Conservation (phyloP, 2,797 vertebrate species). For the Allobates femoralis region DNA sequence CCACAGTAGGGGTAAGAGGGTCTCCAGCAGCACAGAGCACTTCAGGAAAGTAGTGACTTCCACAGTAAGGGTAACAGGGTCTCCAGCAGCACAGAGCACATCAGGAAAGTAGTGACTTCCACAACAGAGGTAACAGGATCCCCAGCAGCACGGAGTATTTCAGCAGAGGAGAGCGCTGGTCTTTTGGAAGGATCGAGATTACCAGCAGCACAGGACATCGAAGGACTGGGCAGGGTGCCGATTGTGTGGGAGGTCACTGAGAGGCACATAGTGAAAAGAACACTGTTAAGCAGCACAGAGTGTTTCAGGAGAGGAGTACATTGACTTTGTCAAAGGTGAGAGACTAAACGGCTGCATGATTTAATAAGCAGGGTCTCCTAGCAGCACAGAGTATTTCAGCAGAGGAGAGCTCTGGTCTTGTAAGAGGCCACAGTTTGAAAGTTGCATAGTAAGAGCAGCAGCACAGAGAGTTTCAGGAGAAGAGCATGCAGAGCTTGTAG, state of each 20-base stretch:
- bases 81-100: too few species aligned
- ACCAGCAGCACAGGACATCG: too few species aligned
- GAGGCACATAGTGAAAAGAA: too few species aligned
- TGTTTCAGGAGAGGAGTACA: not conserved
- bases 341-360: not conserved
- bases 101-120: not conserved
- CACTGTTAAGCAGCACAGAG: not conserved
- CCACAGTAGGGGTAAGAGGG: too few species aligned
- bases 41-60: too few species aligned
- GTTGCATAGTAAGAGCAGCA: not conserved
- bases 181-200: too few species aligned
- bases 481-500: not conserved
- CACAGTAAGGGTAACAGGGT: too few species aligned
- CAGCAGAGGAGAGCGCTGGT: not conserved
- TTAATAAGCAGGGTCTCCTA: accelerated
- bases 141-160: too few species aligned
- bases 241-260: too few species aligned
- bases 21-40: too few species aligned
- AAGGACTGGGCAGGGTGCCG: too few species aligned
- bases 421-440: not conserved
- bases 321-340: not conserved
- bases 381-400: not conserved
- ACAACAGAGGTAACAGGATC: too few species aligned
- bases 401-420: not conserved
- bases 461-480: not conserved